phyloP scores from a whole-genome alignment of 1,140 invertebrate species.

The Galendromus occidentalis region DNA sequence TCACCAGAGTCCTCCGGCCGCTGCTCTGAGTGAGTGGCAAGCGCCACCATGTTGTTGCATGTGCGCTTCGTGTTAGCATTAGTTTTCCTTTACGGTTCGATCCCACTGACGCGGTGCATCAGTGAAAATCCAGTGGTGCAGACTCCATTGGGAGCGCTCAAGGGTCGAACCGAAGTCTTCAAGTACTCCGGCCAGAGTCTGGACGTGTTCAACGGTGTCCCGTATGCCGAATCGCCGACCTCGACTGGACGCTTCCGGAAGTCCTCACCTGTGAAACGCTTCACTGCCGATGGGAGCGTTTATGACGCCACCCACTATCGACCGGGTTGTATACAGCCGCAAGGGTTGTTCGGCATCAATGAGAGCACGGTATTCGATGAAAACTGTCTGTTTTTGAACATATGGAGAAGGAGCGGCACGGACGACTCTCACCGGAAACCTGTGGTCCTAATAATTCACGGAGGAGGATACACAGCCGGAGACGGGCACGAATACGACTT shows the following conservation, averaged over 20 bases:
- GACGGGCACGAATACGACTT: slow-evolving; percentile 2
- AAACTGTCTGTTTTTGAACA: background rate
- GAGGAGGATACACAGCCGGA: slow-evolving; percentile 4
- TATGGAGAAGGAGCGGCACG: background rate
- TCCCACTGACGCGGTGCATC: too few relatives aligned
- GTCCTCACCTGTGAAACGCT: background rate
- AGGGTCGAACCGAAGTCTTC: background rate
- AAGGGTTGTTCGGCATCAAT: background rate
- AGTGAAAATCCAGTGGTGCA: background rate
- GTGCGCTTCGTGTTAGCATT: too few relatives aligned
- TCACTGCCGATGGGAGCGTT: background rate
- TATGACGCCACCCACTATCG: background rate
- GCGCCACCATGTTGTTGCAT: too few relatives aligned
- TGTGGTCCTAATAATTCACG: background rate
- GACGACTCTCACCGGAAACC: background rate
- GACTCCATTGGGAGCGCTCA: background rate
- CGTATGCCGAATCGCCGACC: background rate
- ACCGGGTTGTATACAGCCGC: background rate
- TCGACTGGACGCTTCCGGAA: background rate
- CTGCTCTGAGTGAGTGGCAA: too few relatives aligned
- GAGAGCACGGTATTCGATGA: background rate
- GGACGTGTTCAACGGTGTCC: background rate
- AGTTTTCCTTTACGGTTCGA: too few relatives aligned
- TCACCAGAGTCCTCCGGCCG: too few relatives aligned
- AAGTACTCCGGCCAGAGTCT: background rate